Percentiles rank a stretch among this genome's conserved stretches.
Evolutionary conservation across 2,888 invertebrate genomes (phyloP).

Genomic region (Deroplatys truncata): DNA sequence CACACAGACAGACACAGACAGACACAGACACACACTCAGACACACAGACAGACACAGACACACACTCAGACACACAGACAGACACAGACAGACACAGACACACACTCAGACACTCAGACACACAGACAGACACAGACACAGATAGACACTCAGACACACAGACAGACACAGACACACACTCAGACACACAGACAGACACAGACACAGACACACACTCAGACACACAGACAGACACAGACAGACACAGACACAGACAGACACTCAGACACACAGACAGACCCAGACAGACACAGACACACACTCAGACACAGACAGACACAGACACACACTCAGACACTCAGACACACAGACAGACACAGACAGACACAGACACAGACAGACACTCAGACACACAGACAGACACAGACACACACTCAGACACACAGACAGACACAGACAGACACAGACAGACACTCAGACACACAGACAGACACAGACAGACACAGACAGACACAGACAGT

Average conservation of each 20-base stretch:
- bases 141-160: conserved; percentile 1
- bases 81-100: not conserved
- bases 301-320: not conserved
- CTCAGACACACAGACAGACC: not conserved
- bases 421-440: not conserved
- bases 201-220: not conserved
- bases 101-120: not conserved
- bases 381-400: not conserved
- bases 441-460: not conserved
- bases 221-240: not conserved
- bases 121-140: not conserved
- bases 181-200: not conserved
- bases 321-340: not conserved
- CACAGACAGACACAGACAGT: not conserved
- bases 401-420: not conserved
- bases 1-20: not conserved
- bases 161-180: no score
- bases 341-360: not conserved
- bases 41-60: not conserved
- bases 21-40: not conserved
- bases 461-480: not conserved
- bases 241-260: not conserved
- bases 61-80: not conserved
- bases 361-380: not conserved
- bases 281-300: not conserved